These are phyloP conservation scores for Oscheius sp. DNA, from an alignment of 2,888 invertebrate species.

Conservation along the genomic window DNA sequence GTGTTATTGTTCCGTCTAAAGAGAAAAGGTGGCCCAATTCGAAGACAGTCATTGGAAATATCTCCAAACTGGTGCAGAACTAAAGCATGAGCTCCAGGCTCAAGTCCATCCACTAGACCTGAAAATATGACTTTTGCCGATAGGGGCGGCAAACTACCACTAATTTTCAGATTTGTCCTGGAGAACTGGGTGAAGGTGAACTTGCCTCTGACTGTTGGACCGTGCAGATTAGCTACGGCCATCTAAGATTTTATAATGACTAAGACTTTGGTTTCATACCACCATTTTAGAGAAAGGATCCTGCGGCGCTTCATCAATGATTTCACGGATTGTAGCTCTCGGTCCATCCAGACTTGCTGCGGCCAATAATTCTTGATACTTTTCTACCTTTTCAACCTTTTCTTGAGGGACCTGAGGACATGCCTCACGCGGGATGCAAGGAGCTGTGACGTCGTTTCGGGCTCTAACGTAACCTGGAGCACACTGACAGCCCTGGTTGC, in stretches of 20 bases:
- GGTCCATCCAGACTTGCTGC: conserved; percentile 47
- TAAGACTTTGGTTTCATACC: conserved; percentile 5
- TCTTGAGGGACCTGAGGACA: conserved; percentile 39
- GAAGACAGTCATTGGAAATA: conserved; percentile 48
- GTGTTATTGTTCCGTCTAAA: conserved; percentile 28
- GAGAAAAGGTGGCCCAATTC: conserved; percentile 52
- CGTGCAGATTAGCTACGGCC: conserved; percentile 50
- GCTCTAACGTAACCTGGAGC: conserved; percentile 55
- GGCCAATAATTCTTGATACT: conserved; percentile 14
- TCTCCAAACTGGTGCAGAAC: conserved; percentile 61
- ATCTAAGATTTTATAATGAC: conserved; percentile 39
- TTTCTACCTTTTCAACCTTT: conserved; percentile 2
- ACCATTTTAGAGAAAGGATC: conserved; percentile 37
- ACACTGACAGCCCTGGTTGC: conserved; percentile 60
- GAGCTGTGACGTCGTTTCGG: conserved; percentile 57
- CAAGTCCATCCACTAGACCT: conserved; percentile 48
- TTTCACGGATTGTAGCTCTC: conserved; percentile 46
- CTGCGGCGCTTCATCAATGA: conserved; percentile 40
- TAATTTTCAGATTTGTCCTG: conserved; percentile 45
- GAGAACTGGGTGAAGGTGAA: conserved; percentile 47
- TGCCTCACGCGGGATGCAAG: conserved; percentile 56
- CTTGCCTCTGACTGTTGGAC: conserved; percentile 42
- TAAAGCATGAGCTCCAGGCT: conserved; percentile 53
- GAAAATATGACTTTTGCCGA: background rate
- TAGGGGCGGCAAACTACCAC: conserved; percentile 22